Evolutionary conservation across 2,888 invertebrate genomes (phyloP).

Genomic region (Bellardia bayeri): DNA sequence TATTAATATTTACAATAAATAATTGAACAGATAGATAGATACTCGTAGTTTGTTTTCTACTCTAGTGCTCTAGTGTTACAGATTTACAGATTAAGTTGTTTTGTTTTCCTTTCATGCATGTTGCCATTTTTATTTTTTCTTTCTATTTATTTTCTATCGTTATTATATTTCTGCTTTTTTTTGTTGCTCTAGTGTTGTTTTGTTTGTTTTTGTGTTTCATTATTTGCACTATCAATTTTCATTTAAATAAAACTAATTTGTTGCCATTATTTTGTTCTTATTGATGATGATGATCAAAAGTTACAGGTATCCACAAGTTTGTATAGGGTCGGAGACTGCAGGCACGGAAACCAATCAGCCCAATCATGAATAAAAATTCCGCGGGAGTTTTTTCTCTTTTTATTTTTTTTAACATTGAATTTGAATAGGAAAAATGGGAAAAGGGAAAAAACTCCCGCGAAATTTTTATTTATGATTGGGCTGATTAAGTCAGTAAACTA

Average conservation of each 20-base stretch:
- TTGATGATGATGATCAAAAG: constrained; percentile 31
- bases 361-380: no score
- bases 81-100: constrained; percentile 54
- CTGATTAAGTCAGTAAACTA: no score
- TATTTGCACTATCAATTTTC: constrained; percentile 62
- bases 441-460: no score
- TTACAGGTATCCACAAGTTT: constrained; percentile 12
- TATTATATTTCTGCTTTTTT: constrained; percentile 17
- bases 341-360: not conserved
- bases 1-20: constrained; percentile 60
- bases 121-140: constrained; percentile 4
- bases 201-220: constrained; percentile 11
- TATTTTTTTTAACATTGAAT: no score
- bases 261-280: constrained; percentile 16
- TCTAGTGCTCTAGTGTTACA: not conserved
- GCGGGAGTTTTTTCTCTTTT: no score
- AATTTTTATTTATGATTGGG: no score
- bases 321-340: constrained; percentile 8
- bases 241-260: constrained; percentile 60
- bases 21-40: constrained; percentile 52
- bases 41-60: constrained; percentile 8
- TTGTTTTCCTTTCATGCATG: constrained; percentile 13
- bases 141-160: constrained; percentile 17
- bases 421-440: no score
- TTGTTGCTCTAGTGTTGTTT: not conserved